Percentiles rank a stretch among this genome's conserved stretches.
These are phyloP conservation scores for Patella depressa DNA, from an alignment of 2,888 invertebrate species.

Conservation along the genomic window DNA sequence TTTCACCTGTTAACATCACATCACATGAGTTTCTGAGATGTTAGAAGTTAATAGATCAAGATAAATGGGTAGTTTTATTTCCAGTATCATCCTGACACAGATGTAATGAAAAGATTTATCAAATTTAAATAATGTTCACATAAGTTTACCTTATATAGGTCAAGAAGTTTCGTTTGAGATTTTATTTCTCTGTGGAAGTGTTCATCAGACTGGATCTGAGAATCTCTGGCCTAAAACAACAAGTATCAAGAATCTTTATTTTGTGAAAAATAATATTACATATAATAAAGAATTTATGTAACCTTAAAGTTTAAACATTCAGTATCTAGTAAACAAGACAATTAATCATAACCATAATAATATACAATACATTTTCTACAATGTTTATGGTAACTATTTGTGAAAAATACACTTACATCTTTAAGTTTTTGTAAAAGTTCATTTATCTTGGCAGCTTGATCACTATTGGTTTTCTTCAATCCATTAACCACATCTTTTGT, in stretches of 20 bases:
- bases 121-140: no score
- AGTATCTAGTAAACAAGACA: not conserved
- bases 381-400: no score
- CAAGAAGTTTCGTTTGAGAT: slow-evolving; percentile 86
- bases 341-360: no score
- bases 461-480: slow-evolving; percentile 80
- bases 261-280: not conserved
- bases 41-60: no score
- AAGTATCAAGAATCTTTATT: not conserved
- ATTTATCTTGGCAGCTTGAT: slow-evolving; percentile 79
- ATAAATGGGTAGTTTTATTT: no score
- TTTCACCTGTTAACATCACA: no score
- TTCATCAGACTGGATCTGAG: slow-evolving; percentile 79
- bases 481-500: slow-evolving; percentile 80
- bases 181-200: slow-evolving; percentile 85
- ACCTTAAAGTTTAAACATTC: no score
- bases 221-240: slow-evolving; percentile 78
- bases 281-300: not conserved
- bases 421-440: slow-evolving; percentile 80
- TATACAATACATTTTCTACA: no score
- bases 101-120: no score
- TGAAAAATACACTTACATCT: slow-evolving; percentile 68
- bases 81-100: no score
- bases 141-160: slow-evolving; percentile 80
- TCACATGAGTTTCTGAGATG: no score